Conservation (phyloP, 1,140 invertebrate genomes). For the Caenorhabditis briggsae region DNA sequence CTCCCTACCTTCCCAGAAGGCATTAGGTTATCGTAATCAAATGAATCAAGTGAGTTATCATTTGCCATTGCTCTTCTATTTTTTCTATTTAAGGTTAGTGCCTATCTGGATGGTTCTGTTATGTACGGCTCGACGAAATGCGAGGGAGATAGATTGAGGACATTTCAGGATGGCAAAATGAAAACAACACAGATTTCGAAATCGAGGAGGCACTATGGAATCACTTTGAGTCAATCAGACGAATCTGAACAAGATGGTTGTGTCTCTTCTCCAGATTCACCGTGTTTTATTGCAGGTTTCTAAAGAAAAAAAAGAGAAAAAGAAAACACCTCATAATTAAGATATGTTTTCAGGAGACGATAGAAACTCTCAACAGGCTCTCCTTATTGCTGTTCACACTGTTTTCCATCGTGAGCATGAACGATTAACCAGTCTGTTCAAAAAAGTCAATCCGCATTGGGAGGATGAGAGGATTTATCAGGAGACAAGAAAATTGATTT, state of each 20-base stretch:
- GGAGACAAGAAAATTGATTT: constrained; percentile 82
- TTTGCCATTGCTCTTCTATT: background rate
- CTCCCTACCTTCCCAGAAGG: constrained; percentile 88
- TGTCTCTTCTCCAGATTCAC: constrained; percentile 66
- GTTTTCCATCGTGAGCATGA: constrained; percentile 84
- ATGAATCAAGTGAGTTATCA: constrained; percentile 80
- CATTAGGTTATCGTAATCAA: constrained; percentile 79
- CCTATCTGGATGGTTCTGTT: constrained; percentile 87
- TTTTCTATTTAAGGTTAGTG: constrained; percentile 81
- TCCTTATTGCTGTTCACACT: constrained; percentile 87
- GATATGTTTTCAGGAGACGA: constrained; percentile 71
- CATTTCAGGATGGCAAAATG: constrained; percentile 75
- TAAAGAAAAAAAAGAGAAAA: too few species aligned
- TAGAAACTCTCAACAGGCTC: constrained; percentile 77
- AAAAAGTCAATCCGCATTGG: constrained; percentile 89
- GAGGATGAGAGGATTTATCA: constrained; percentile 83
- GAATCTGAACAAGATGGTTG: constrained; percentile 73
- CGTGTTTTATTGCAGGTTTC: constrained; percentile 70
- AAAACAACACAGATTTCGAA: constrained; percentile 72
- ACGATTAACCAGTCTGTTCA: constrained; percentile 72
- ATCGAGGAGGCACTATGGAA: constrained; percentile 5
- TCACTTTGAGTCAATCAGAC: constrained; percentile 37
- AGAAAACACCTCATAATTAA: too few species aligned
- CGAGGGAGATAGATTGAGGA: constrained; percentile 83
- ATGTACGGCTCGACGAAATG: constrained; percentile 87